These are phyloP conservation scores for Neelides folsomi DNA, from an alignment of 2,888 invertebrate genomes.

Conservation along the genomic window DNA sequence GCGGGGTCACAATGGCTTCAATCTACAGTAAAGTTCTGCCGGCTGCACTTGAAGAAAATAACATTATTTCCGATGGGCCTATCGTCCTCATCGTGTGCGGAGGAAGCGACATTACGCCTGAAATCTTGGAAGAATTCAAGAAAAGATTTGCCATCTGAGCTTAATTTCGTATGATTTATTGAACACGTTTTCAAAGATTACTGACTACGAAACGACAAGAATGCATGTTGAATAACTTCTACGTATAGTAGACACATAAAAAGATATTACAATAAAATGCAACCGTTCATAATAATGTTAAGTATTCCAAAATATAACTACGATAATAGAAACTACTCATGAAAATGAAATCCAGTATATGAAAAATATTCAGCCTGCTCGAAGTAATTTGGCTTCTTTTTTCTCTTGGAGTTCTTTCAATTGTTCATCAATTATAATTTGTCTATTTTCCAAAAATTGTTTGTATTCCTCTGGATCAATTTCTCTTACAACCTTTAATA, in stretches of 20 bases:
- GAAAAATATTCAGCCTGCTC: slow-evolving; percentile 49
- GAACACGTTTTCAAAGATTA: no score
- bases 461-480: slow-evolving; percentile 67
- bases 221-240: no score
- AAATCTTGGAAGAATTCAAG: slow-evolving; percentile 43
- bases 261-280: no score
- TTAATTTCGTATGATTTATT: background rate
- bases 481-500: slow-evolving; percentile 50
- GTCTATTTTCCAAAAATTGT: slow-evolving; percentile 64
- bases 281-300: no score
- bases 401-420: slow-evolving; percentile 63
- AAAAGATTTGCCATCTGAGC: slow-evolving; percentile 35
- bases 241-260: no score
- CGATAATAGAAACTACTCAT: no score
- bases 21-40: slow-evolving; percentile 38
- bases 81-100: slow-evolving; percentile 42
- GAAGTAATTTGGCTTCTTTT: slow-evolving; percentile 78
- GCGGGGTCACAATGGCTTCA: slow-evolving; percentile 41
- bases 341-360: no score
- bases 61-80: slow-evolving; percentile 31
- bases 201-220: no score
- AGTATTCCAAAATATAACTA: no score
- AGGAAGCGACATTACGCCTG: slow-evolving; percentile 46
- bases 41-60: slow-evolving; percentile 34
- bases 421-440: slow-evolving; percentile 55